A percentile compares a stretch with the other conserved stretches of the same genome.
These are phyloP conservation scores for Choloepus didactylus DNA, from an alignment of 2,797 vertebrate species.

Conservation along the genomic window DNA sequence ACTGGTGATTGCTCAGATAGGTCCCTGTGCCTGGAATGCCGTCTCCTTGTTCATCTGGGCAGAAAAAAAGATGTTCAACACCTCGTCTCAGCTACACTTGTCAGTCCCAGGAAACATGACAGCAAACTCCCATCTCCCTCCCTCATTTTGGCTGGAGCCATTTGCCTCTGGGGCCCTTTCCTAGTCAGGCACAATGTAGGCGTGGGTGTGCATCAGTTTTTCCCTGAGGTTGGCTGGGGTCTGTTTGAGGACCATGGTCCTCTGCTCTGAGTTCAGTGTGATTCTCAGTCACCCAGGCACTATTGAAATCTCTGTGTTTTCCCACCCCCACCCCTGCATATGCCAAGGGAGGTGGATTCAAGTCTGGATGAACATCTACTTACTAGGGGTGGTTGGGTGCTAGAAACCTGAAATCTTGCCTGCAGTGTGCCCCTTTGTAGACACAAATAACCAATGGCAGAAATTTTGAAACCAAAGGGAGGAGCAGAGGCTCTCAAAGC, in stretches of 20 bases:
- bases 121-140: neutral
- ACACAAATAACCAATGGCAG: neutral
- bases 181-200: neutral
- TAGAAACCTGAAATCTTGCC: neutral
- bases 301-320: neutral
- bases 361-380: neutral
- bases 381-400: neutral
- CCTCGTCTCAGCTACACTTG: neutral
- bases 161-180: neutral
- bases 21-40: neutral
- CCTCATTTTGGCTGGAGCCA: neutral
- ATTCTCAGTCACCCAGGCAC: neutral
- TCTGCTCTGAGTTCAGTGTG: neutral
- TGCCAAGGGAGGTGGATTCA: neutral
- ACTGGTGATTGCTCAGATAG: no score
- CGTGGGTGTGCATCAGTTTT: neutral
- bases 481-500: neutral
- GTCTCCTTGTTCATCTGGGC: neutral
- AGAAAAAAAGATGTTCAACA: neutral
- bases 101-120: neutral
- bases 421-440: neutral
- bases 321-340: rapidly evolving
- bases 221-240: neutral
- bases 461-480: neutral
- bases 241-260: neutral